These are phyloP conservation scores for Zeugodacus cucurbitae DNA, from an alignment of 1,140 invertebrate genomes.

Conservation along the genomic window DNA sequence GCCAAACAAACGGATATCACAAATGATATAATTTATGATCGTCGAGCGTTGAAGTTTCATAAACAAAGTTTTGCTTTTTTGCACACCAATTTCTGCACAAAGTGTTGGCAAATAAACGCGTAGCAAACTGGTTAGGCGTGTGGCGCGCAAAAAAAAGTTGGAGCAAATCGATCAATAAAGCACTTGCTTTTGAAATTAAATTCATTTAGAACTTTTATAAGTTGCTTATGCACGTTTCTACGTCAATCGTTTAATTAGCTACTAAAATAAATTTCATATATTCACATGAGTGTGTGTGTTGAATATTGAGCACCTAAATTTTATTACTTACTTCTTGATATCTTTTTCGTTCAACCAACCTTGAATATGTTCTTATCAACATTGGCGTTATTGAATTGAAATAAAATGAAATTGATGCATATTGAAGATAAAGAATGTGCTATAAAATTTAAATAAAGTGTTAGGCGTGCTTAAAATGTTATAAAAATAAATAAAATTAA, in stretches of 20 bases:
- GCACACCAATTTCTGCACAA: background rate
- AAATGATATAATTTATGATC: background rate
- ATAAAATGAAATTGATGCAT: background rate
- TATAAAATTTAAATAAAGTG: background rate
- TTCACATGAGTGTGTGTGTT: background rate
- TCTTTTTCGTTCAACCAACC: background rate
- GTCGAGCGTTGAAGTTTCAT: background rate
- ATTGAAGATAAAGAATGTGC: background rate
- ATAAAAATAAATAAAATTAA: background rate
- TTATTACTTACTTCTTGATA: background rate
- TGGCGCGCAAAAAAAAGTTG: background rate
- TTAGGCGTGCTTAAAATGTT: background rate
- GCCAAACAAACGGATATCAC: background rate
- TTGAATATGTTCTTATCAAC: constrained; percentile 18
- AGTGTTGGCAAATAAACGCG: background rate
- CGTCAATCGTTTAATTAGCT: background rate
- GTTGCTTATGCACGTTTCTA: background rate
- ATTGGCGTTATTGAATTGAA: background rate
- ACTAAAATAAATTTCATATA: background rate
- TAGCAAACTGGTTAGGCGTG: background rate
- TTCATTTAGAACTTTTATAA: background rate
- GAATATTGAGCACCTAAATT: background rate
- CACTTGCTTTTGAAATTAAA: background rate
- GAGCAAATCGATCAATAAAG: background rate
- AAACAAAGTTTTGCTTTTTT: background rate